Evolutionary conservation across 37 sponge, comb jelly and placozoan species (phyloP).

Genomic region (Haliclona indistincta): DNA sequence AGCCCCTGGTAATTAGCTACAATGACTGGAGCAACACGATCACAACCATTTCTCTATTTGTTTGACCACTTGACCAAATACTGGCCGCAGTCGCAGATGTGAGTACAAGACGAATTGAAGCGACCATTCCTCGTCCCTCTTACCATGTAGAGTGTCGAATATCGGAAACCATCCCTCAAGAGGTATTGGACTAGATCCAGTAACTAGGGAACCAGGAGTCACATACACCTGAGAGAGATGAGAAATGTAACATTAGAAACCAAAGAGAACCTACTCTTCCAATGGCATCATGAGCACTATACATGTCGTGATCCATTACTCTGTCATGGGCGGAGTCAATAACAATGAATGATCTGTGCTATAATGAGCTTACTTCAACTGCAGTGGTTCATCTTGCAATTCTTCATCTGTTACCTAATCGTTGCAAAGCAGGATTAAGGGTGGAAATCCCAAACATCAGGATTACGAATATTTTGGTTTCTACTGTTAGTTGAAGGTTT

Average conservation of each 20-base stretch:
- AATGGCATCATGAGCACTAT: constrained; percentile 89
- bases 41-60: too few species aligned
- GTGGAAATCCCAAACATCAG: too few species aligned
- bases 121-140: constrained; percentile 6
- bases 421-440: too few species aligned
- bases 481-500: too few species aligned
- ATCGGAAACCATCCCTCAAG: constrained; percentile 95
- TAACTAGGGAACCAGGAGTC: constrained; percentile 43
- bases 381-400: constrained; percentile 88
- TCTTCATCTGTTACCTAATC: constrained; percentile 78
- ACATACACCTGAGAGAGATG: constrained; percentile 48
- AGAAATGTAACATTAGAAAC: not conserved
- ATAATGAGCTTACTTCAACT: constrained; percentile 79
- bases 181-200: not conserved
- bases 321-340: constrained; percentile 25
- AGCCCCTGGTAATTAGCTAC: too few species aligned
- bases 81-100: too few species aligned
- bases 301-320: constrained; percentile 88
- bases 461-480: too few species aligned
- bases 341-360: too few species aligned
- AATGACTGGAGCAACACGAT: too few species aligned
- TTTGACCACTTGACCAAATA: too few species aligned
- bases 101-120: too few species aligned
- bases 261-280: constrained; percentile 48
- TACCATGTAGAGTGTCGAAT: constrained; percentile 85